Base-by-base conservation (phyloP, 2,113 vertebrate species). In the Lepidothrix coronata region DNA sequence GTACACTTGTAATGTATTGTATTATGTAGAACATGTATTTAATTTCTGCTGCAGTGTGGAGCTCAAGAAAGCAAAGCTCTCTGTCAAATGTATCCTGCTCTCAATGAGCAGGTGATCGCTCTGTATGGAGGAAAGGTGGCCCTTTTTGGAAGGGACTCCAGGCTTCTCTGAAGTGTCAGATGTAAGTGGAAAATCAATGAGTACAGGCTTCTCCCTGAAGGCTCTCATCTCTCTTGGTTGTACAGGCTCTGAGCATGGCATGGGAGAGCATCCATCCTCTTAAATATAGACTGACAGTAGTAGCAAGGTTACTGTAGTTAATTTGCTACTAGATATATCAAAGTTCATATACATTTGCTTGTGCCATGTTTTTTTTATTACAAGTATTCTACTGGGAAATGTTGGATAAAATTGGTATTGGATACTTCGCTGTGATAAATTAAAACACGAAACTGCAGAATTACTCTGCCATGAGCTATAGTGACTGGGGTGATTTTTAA, bases 391-490 rank as follows among this genome's bases (percentile, higher is more conserved):
- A 14, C 49, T 61, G 58, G 66, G 87, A 91, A 91, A 49, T 62
- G 25, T n/a, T 77, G 46, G 58, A 52, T 71, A 33, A 83, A 91
- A 85, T 67, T 68, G 73, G 11, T 55, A 52, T 77, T 66, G 39
- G 43, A 33, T 84, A 67, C 76, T 73, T 55, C 84, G 33, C 78
- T 41, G 25, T 87, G 85, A 96, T 67, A 89, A 95, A 95, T 92
- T 85, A 76, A 96, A 95, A 93, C 49, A 70, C 46, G 19, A 19
- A 78, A 43, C 35, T 79, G 31, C 35, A 82, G 79, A 96, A 93
- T 95, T 95, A 88, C 28, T 96, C 75, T 91, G 39, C 44, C 76
- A 44, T 95, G 81, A 94, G 84, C 52, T 95, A 5, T 22, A 91
- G 83, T 93, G 70, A 88, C 90, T 90, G 6, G 5, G 94, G 31